Base-by-base conservation (phyloP, 2,797 vertebrate genomes). In the Trachops cirrhosus region DNA sequence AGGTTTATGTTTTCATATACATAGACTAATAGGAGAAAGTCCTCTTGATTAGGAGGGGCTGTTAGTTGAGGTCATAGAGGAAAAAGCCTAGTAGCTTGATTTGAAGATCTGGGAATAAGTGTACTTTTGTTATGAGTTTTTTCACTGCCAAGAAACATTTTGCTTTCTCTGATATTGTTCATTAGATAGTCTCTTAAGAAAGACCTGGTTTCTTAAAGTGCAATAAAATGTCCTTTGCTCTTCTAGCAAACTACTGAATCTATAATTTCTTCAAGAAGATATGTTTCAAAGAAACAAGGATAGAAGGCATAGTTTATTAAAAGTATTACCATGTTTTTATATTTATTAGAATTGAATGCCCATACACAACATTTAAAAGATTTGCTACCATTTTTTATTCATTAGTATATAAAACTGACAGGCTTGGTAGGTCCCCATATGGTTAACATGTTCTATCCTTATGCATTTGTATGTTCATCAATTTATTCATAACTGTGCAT, bases 401-500 rank as follows among this genome's bases (percentile, higher is more conserved):
- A 70, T 68, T 50, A 87, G 24, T 48, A 41, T 77, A 46, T 44
- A 41, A 91, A 75, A 6, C 24, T 78, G 46, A 12, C 22, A 78
- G 44, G 14, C 14, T 92, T 59, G 9, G 7, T 64, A 90, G 22
- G 32, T 50, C 16, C 94, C 22, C 50, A 82, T 11, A 41, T 88
- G 68, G 19, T 29, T 93, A 90, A 78, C 32, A 64, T 1, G 34
- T 39, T 70, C 37, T 86, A 54, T 85, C 6, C 9, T 87, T 67
- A 44, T 37, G 15, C 22, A 57, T 78, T 79, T 87, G 2, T 37
- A 41, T 87, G 16, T 74, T 91, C 54, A 79, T 41, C 19, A 70
- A 79, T 82, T 85, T 80, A 89, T 91, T 67, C 9, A 59, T 88
- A 93, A 93, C 75, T 93, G 19, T 77, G 9, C 50, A 64, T 92